phyloP scores from a whole-genome alignment of 2,888 invertebrate species.

The Drosophila kanekoi region DNA sequence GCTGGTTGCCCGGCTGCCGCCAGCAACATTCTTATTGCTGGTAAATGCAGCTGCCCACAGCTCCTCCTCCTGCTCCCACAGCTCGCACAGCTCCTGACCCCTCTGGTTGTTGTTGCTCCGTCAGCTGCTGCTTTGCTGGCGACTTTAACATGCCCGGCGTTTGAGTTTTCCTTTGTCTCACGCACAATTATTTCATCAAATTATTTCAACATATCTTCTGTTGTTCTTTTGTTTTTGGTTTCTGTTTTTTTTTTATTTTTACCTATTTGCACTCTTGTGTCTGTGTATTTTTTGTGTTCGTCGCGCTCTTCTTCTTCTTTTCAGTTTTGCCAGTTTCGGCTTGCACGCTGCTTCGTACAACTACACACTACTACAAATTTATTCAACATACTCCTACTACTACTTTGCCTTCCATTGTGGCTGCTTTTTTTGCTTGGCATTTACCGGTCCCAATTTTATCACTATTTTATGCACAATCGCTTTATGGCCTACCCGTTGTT shows the following conservation, averaged over 20 bases:
- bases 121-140: conserved; percentile 53
- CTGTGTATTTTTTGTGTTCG: conserved; percentile 42
- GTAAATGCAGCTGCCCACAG: conserved; percentile 33
- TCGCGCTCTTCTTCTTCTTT: conserved; percentile 41
- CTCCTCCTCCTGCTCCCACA: conserved; percentile 13
- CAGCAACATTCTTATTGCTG: conserved; percentile 66
- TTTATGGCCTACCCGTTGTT: not conserved
- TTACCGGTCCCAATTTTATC: conserved; percentile 43
- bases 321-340: conserved; percentile 43
- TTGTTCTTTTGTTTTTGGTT: conserved; percentile 11
- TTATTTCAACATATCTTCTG: conserved; percentile 29
- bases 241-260: conserved; percentile 18
- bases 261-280: conserved; percentile 30
- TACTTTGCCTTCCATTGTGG: conserved; percentile 51
- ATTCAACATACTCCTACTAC: conserved; percentile 68
- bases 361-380: conserved; percentile 68
- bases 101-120: conserved; percentile 40
- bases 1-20: conserved; percentile 70
- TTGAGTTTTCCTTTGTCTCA: conserved; percentile 23
- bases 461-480: conserved; percentile 5
- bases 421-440: conserved; percentile 29
- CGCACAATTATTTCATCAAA: conserved; percentile 4
- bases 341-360: conserved; percentile 70
- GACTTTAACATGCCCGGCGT: conserved; percentile 64
- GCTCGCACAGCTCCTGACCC: not conserved